Evolutionary conservation across 2,888 invertebrate genomes (phyloP), one percentile per base, ranked within the genome.

Genomic region (Sepioteuthis lessoniana): DNA sequence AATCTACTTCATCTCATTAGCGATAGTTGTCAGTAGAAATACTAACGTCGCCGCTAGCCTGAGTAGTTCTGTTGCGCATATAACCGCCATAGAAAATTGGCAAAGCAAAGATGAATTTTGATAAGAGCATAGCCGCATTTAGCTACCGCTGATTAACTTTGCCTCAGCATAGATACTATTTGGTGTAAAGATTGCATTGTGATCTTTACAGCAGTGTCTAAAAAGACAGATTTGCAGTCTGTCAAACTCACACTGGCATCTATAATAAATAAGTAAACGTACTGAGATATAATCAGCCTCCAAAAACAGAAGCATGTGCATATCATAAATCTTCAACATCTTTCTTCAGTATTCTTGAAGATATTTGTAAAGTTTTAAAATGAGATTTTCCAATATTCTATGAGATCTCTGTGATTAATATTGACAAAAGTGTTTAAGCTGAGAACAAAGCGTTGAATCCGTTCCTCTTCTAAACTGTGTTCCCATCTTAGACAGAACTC

Each of bases 111-210:
- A 76, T 76, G 76, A n/a, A 16, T 7, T 16, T 10, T n/a, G 76
- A 76, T 76, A 76, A 76, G 76, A n/a, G 16, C 76, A 76, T 35
- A 35, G 76, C 35, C 76, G 76, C 76, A 35, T 76, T n/a, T 76
- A n/a, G n/a, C n/a, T 76, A 76, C 76, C 76, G n/a, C 16, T 76
- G 76, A 76, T 76, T 76, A 76, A 76, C 76, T 76, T 76, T 76
- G 76, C 76, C n/a, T 35, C 76, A 76, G n/a, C n/a, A 76, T 13
- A 10, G 76, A 76, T 35, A n/a, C 3, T 76, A 35, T n/a, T 76
- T 76, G 10, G 13, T n/a, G 76, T 13, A 35, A n/a, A 35, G n/a
- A 16, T 76, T 76, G n/a, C n/a, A 16, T 16, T 76, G 35, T 4
- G n/a, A 76, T 76, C 76, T 76, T n/a, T 76, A 25, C n/a, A 1